Conservation (phyloP, 1,140 invertebrate species). For the Zaprionus lachaisei region DNA sequence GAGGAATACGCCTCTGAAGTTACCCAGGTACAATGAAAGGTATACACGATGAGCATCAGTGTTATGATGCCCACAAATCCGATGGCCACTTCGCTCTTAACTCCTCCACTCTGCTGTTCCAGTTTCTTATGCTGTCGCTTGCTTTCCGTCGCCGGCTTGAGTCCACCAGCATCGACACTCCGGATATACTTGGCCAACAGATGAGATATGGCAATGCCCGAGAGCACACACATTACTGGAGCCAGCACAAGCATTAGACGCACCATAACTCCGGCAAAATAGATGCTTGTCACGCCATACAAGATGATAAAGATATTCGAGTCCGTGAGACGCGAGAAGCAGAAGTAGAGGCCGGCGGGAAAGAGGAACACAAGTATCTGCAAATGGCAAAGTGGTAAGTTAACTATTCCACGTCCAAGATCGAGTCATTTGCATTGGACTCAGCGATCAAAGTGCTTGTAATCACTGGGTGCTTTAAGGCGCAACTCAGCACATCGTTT, state of each 20-base stretch:
- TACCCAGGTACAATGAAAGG: conserved; percentile 99
- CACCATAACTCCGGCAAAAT: conserved; percentile 99
- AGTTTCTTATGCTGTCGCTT: conserved; percentile 87
- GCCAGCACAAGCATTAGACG: conserved; percentile 98
- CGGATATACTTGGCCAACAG: conserved; percentile 96
- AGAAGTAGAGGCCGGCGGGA: conserved; percentile 97
- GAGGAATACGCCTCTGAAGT: conserved; percentile 99
- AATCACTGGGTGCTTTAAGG: conserved; percentile 82
- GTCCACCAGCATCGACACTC: conserved; percentile 89
- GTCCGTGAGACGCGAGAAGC: conserved; percentile 96
- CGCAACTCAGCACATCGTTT: conserved; percentile 72
- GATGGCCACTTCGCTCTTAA: conserved; percentile 95
- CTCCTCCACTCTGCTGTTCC: conserved; percentile 92
- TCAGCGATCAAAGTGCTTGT: conserved; percentile 84
- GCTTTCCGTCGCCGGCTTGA: conserved; percentile 74
- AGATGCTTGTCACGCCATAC: conserved; percentile 98
- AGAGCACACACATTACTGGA: conserved; percentile 98
- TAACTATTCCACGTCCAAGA: not conserved
- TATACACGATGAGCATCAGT: conserved; percentile 95
- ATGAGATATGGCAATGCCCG: conserved; percentile 96
- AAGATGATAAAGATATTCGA: conserved; percentile 99
- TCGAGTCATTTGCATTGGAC: not conserved
- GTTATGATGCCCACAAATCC: conserved; percentile 94
- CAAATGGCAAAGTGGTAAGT: conserved; percentile 15
- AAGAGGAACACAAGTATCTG: conserved; percentile 97